These are phyloP conservation scores for Microhierax caerulescens DNA, from an alignment of 2,797 vertebrate species.

Conservation along the genomic window DNA sequence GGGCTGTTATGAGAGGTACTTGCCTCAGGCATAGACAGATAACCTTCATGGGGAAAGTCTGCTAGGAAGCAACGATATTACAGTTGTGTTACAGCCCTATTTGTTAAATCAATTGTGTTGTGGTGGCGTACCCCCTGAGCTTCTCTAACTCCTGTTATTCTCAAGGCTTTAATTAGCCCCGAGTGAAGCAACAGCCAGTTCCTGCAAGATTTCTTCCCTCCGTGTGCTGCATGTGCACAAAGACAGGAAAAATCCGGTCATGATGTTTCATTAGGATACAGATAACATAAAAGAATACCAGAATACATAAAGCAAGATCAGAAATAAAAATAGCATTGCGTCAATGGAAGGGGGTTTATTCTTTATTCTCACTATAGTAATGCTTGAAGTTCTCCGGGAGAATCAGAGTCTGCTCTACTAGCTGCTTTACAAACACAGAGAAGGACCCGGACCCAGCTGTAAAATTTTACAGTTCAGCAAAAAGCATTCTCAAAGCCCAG, in stretches of 20 bases:
- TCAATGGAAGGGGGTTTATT: accelerated
- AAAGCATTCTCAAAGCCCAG: neutral
- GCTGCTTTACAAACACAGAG: neutral
- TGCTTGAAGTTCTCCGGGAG: neutral
- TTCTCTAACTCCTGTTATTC: neutral
- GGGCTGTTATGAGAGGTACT: neutral
- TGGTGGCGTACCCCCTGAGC: neutral
- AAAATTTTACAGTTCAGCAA: neutral
- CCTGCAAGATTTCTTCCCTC: neutral
- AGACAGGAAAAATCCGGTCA: neutral
- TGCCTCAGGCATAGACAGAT: accelerated
- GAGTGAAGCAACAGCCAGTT: neutral
- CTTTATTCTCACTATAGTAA: neutral
- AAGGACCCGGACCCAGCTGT: neutral
- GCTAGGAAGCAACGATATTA: neutral
- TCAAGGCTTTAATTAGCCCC: neutral
- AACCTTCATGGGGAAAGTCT: neutral
- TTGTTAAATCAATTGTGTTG: neutral
- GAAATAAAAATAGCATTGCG: neutral
- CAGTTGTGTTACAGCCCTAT: neutral
- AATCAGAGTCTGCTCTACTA: neutral
- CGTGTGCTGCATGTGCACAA: neutral
- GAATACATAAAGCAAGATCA: neutral
- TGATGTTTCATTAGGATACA: neutral
- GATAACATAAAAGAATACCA: neutral